These are phyloP conservation scores for Onthophagus sagittarius DNA, from an alignment of 2,888 invertebrate species.

Conservation along the genomic window DNA sequence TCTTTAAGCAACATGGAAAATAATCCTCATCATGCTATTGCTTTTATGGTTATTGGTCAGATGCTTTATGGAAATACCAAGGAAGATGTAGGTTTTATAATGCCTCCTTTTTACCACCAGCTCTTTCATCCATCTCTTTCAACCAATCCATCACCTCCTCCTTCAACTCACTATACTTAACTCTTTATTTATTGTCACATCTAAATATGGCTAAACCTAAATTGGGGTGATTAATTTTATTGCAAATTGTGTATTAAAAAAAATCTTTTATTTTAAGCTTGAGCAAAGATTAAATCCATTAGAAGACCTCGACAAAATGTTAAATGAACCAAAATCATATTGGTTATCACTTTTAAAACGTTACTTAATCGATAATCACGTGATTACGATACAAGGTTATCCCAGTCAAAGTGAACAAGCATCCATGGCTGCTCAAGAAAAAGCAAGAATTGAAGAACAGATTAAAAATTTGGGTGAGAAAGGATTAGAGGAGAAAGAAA, in stretches of 20 bases:
- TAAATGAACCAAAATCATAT: constrained; percentile 59
- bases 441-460: constrained; percentile 65
- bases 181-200: too few relatives aligned
- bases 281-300: constrained; percentile 69
- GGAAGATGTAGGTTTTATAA: constrained; percentile 64
- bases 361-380: constrained; percentile 63
- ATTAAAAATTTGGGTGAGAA: constrained; percentile 59
- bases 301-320: constrained; percentile 57
- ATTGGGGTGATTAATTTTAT: too few relatives aligned
- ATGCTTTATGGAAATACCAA: constrained; percentile 74
- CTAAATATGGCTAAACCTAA: too few relatives aligned
- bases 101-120: too few relatives aligned
- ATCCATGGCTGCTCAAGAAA: constrained; percentile 69
- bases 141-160: too few relatives aligned
- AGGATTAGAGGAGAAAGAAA: constrained; percentile 64
- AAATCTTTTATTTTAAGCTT: constrained; percentile 17
- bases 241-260: too few relatives aligned
- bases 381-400: constrained; percentile 60
- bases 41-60: constrained; percentile 76
- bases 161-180: too few relatives aligned
- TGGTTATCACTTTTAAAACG: constrained; percentile 69
- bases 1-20: constrained; percentile 69
- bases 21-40: constrained; percentile 71
- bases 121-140: too few relatives aligned
- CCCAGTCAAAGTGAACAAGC: constrained; percentile 63